A percentile compares a stretch with the other conserved stretches of the same genome.
Conservation (phyloP, 1,140 invertebrate species). For the Tigriopus japonicus region DNA sequence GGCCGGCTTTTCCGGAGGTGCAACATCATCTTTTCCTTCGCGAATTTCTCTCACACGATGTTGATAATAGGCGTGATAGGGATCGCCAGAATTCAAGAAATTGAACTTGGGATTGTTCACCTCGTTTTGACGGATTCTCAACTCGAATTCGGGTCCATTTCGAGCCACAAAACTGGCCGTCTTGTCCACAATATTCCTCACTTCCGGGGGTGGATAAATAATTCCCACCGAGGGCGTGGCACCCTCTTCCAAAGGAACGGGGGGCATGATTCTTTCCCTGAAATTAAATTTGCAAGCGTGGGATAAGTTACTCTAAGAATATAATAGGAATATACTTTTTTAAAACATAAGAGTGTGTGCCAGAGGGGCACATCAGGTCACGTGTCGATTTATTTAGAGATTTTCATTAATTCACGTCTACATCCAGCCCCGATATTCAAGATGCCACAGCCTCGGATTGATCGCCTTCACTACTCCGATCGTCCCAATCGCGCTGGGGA, state of each 20-base stretch:
- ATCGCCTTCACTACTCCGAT: background rate
- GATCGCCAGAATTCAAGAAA: constrained; percentile 88
- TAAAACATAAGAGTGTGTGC: too few species aligned
- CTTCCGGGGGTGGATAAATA: constrained; percentile 10
- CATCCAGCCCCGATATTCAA: background rate
- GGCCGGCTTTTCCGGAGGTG: too few species aligned
- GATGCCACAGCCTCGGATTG: background rate
- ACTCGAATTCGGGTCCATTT: constrained; percentile 96
- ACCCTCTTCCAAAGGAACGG: background rate
- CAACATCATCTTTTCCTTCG: constrained; percentile 53
- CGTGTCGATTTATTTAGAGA: background rate
- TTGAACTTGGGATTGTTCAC: constrained; percentile 94
- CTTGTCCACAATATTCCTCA: constrained; percentile 78
- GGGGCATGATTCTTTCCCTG: constrained; percentile 1
- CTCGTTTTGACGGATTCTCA: constrained; percentile 87
- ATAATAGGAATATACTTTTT: background rate
- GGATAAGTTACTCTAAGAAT: background rate
- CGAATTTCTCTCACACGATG: constrained; percentile 92
- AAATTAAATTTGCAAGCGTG: background rate
- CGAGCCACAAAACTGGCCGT: constrained; percentile 93
- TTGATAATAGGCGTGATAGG: constrained; percentile 97
- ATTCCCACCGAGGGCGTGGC: background rate
- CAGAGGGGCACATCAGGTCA: too few species aligned
- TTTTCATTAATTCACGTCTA: background rate
- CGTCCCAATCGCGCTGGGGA: background rate